Conservation (phyloP, 2,888 invertebrate species). For the Monopis laevigella region DNA sequence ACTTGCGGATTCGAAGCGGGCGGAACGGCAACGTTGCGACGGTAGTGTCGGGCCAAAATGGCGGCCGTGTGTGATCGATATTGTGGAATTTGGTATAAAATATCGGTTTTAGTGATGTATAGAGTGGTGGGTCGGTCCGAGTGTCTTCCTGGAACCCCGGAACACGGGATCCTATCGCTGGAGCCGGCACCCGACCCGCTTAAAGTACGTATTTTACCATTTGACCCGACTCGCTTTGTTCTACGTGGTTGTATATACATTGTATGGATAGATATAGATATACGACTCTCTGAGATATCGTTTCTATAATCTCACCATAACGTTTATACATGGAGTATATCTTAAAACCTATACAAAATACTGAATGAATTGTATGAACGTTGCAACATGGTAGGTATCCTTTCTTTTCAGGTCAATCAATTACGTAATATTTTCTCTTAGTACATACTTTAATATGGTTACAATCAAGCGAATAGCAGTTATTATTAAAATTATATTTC, state of each 20-base stretch:
- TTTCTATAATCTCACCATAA: too few species aligned
- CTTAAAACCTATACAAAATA: too few species aligned
- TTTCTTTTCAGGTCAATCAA: too few species aligned
- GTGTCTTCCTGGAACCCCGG: conserved; percentile 50
- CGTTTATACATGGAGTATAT: too few species aligned
- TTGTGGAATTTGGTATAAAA: conserved; percentile 59
- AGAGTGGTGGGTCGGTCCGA: conserved; percentile 58
- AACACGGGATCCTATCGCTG: conserved; percentile 42
- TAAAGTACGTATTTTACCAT: conserved; percentile 63
- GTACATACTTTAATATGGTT: too few species aligned
- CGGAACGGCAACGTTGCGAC: conserved; percentile 53
- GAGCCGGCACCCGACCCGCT: conserved; percentile 48
- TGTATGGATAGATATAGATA: conserved; percentile 48
- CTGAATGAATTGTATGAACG: too few species aligned
- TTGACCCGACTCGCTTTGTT: conserved; percentile 51
- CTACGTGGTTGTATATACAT: conserved; percentile 42
- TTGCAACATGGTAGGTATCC: too few species aligned
- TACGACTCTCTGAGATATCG: too few species aligned
- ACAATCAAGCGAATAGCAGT: too few species aligned
- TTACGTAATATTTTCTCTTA: too few species aligned
- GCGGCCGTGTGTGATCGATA: conserved; percentile 67
- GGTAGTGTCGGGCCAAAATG: conserved; percentile 67
- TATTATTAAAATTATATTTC: too few species aligned
- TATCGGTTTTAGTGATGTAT: conserved; percentile 57
- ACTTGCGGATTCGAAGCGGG: conserved; percentile 47